Base-by-base conservation (phyloP, 2,888 invertebrate species). In the Eupithecia subfuscata region DNA sequence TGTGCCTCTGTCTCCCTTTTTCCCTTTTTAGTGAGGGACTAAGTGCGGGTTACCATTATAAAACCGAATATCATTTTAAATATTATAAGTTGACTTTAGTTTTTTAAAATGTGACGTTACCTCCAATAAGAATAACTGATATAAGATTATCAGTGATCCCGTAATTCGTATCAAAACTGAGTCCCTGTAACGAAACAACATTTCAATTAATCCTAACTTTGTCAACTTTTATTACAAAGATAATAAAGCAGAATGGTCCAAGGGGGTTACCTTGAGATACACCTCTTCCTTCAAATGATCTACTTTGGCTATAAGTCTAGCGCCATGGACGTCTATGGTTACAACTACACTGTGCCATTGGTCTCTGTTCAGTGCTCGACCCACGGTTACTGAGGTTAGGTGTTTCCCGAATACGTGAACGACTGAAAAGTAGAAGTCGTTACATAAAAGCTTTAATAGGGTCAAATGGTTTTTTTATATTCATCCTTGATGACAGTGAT, bases 381-480 rank as follows among this genome's bases (percentile, higher is more conserved):
- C 98, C 7, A 98, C 98, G 1, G 97, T 98, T 64, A 98, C 96
- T 40, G 95, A 95, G 45, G 98, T 98, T 72, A 98, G 96, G 87
- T 97, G 97, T 88, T 98, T 98, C 6, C 98, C 98, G 88, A 98
- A 98, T 40, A 98, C 98, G 89, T 98, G 98, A 12, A 98, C 98
- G 74, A 98, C 98, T 95, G 85, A 12, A 91, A 91, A 5, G 71
- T 7, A 67, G 25, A 7, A 7, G 9, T 22, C 0, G 1, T 22
- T 11, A n/a, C 18, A 7, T 22, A 2, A 52, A 22, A 60, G 60
- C 60, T 22, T 60, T 9, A 14, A 22, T 56, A 22, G 2, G 2
- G 12, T 60, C 12, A 60, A 25, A 12, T 60, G 4, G 0, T 8
- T 2, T 22, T 60, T 22, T 25, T 60, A 1, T 60, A 5, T 11